phyloP scores from a whole-genome alignment of 2,888 invertebrate genomes.

The Proisotoma minuta region DNA sequence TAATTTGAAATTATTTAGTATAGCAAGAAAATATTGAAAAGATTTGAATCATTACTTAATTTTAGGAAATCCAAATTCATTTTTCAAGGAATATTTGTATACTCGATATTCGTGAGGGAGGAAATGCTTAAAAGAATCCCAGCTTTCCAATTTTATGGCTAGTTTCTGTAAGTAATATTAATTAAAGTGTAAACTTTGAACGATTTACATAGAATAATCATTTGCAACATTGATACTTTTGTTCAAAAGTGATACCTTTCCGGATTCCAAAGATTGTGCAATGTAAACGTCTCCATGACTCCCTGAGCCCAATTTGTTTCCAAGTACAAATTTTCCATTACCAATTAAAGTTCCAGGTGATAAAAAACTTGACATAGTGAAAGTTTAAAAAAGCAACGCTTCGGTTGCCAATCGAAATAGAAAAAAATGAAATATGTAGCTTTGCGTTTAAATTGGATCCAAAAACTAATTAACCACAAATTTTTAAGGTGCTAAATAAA shows the following conservation, averaged over 20 bases:
- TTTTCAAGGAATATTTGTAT: constrained; percentile 31
- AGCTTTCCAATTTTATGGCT: constrained; percentile 35
- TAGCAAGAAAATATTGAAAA: neutral
- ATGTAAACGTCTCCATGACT: constrained; percentile 34
- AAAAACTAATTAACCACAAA: no score
- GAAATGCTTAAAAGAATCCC: constrained; percentile 31
- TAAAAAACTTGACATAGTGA: constrained; percentile 20
- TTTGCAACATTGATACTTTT: no score
- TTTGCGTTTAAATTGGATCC: no score
- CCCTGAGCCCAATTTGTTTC: constrained; percentile 28
- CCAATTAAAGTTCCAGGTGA: constrained; percentile 25
- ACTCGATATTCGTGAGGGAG: constrained; percentile 30
- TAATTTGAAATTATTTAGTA: neutral
- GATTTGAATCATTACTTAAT: constrained; percentile 15
- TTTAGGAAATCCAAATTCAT: constrained; percentile 27
- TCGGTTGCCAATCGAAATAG: no score
- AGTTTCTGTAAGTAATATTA: constrained; percentile 20
- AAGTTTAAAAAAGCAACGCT: no score
- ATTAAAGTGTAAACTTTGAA: neutral
- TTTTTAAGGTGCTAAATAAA: no score
- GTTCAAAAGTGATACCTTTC: constrained; percentile 24
- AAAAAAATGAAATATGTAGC: no score
- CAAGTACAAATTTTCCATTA: constrained; percentile 28
- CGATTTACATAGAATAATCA: neutral
- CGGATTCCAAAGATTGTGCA: constrained; percentile 28